Evolutionary conservation across 2,888 invertebrate genomes (phyloP).

Genomic region (Drosophila monieri): DNA sequence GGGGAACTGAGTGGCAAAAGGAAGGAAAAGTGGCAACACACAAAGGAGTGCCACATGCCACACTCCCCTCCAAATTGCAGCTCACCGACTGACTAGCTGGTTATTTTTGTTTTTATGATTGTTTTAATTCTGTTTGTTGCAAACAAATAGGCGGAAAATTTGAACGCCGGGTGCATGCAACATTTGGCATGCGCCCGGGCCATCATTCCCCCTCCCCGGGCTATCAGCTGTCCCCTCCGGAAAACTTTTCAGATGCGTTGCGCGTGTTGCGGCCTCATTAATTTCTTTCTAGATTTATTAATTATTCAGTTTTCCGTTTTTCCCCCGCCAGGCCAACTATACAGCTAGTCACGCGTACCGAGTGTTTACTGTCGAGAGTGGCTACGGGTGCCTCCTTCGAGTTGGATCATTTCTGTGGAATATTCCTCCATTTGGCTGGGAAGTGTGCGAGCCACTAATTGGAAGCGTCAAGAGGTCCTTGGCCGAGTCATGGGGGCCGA

Average conservation of each 20-base stretch:
- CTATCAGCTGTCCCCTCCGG: background rate
- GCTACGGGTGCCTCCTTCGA: conserved; percentile 7
- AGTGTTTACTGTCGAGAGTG: conserved; percentile 30
- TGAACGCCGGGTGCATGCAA: conserved; percentile 58
- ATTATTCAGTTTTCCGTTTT: conserved; percentile 63
- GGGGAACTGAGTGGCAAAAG: background rate
- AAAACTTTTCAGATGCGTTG: conserved; percentile 28
- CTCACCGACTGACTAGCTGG: conserved; percentile 11
- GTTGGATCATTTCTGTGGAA: conserved; percentile 13
- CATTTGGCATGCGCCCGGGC: conserved; percentile 37
- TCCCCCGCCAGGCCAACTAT: conserved; percentile 2
- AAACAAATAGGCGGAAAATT: conserved; percentile 77
- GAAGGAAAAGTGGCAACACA: conserved; percentile 1
- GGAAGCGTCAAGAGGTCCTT: conserved; percentile 27
- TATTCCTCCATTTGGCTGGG: background rate
- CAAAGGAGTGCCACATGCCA: conserved; percentile 59
- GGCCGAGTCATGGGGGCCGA: background rate
- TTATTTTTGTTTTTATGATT: conserved; percentile 73
- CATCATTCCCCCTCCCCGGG: background rate
- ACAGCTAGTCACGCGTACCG: conserved; percentile 38
- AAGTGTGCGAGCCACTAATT: conserved; percentile 11
- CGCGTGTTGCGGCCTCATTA: conserved; percentile 78
- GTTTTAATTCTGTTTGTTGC: conserved; percentile 76
- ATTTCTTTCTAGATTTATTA: conserved; percentile 77
- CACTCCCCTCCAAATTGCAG: background rate